These are phyloP conservation scores for Girardinichthys multiradiatus DNA, from an alignment of 2,113 vertebrate genomes.

Conservation along the genomic window DNA sequence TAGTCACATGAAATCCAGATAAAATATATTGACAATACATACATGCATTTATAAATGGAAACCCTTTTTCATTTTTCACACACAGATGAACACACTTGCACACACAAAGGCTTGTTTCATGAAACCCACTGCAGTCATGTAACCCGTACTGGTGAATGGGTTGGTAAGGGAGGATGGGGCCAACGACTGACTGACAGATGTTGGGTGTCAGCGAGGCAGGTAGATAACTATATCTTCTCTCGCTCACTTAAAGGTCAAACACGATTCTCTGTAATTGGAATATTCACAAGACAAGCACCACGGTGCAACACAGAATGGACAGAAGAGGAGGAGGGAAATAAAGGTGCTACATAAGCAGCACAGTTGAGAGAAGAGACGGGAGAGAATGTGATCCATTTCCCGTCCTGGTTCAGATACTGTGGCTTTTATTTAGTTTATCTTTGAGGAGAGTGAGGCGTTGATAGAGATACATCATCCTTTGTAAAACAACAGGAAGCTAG, in stretches of 20 bases:
- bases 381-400: constrained; percentile 72
- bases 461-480: constrained; percentile 57
- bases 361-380: constrained; percentile 20
- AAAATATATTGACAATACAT: neutral
- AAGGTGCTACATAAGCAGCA: constrained; percentile 65
- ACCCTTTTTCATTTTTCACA: constrained; percentile 9
- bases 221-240: constrained; percentile 97
- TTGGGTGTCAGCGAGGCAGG: constrained; percentile 91
- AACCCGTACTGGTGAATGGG: constrained; percentile 15
- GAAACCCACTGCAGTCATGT: constrained; percentile 28
- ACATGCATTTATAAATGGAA: neutral
- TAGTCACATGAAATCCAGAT: neutral
- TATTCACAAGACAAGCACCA: constrained; percentile 85
- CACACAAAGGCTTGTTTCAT: constrained; percentile 14
- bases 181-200: constrained; percentile 97
- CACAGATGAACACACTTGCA: neutral
- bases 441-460: constrained; percentile 42
- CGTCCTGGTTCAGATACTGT: constrained; percentile 75
- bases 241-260: constrained; percentile 97
- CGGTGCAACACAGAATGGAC: constrained; percentile 77
- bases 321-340: constrained; percentile 43
- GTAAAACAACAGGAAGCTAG: neutral
- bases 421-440: constrained; percentile 74
- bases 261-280: constrained; percentile 87
- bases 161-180: constrained; percentile 42